Evolutionary conservation across 2,113 vertebrate species (phyloP), one percentile per base, ranked within the genome.

Genomic region (Xenopus tropicalis): DNA sequence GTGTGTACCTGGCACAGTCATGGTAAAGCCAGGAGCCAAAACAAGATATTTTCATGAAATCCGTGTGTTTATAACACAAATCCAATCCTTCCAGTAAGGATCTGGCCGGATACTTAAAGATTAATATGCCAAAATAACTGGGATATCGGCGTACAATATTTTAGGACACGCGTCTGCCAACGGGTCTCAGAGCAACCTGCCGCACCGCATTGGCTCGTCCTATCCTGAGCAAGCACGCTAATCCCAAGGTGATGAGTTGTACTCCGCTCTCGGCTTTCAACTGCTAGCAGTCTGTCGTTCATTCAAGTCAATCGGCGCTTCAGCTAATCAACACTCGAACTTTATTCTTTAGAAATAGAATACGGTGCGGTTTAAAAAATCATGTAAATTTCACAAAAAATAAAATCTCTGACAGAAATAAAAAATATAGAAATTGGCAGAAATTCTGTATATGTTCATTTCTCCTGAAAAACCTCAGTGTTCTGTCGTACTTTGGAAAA

Each of bases 101-200:
- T 69, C 66, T 69, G 72, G 57, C 66, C 24, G 43, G n/a, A 68
- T 43, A 58, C n/a, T 24, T 11, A 21, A 54, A 63, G 56, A 43
- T 75, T 66, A 75, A 75, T 69, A 66, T 25, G 1, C 72, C 58
- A 24, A 22, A 37, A 44, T 62, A 56, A 63, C 29, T 69, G 51
- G 17, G 22, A 68, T 54, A 57, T 63, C 66, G 44, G 66, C 44
- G 29, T 76, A 56, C 69, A 29, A 63, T 68, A 74, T 68, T 63
- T 69, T 76, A 62, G 48, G 46, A 62, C 52, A 76, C 46, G 66
- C 63, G 73, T 29, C 73, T 74, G 54, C 64, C 52, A 22, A 76
- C 52, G 63, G 58, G 29, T 17, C 17, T 7, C 11, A 76, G 24
- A 29, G 22, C 43, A 62, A 63, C 46, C 66, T 75, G 44, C 24